Base-by-base conservation (phyloP, 2,113 vertebrate genomes). In the Dinomys branickii region DNA sequence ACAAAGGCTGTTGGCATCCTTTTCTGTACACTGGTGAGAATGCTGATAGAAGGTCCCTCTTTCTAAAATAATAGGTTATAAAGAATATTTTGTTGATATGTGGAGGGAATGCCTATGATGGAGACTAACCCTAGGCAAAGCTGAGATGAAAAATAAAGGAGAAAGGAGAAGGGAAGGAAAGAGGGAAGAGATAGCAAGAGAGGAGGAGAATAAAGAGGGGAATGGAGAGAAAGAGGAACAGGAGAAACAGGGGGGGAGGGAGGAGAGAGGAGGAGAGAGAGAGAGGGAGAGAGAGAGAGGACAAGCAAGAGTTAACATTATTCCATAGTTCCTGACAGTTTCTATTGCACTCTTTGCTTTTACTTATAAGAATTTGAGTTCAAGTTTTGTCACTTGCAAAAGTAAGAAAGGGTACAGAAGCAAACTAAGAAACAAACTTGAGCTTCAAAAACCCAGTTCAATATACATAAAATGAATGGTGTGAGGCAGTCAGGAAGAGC, bases 311-410 rank as follows among this genome's bases (percentile, higher is more conserved):
- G n/a, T 41, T 73, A 75, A 61, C 38, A n/a, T 75, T 77, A 80
- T n/a, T 94, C 20, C 41, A 26, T 22, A 85, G 13, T 94, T 35
- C 41, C 9, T 87, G 85, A 44, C 80, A 28, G 30, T 89, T 94
- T 14, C 54, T 58, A 35, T 12, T 80, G 24, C 54, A 56, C 89
- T 56, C 14, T n/a, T 56, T 96, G 9, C 17, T 90, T 88, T 90
- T 73, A 65, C n/a, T 61, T 81, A 44, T 35, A 10, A 88, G 13
- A 73, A 4, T 28, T 69, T 65, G 38, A 71, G 38, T 5, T 67
- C 86, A 88, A 65, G 38, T n/a, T n/a, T n/a, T n/a, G n/a, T n/a
- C n/a, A n/a, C n/a, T n/a, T n/a, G n/a, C 7, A 75, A 90, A 88
- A 65, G 38, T 58, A 41, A 58, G 56, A 81, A 28, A 94, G 92